Evolutionary conservation across 2,888 invertebrate genomes (phyloP).

Genomic region (Malthinus seriepunctatus): DNA sequence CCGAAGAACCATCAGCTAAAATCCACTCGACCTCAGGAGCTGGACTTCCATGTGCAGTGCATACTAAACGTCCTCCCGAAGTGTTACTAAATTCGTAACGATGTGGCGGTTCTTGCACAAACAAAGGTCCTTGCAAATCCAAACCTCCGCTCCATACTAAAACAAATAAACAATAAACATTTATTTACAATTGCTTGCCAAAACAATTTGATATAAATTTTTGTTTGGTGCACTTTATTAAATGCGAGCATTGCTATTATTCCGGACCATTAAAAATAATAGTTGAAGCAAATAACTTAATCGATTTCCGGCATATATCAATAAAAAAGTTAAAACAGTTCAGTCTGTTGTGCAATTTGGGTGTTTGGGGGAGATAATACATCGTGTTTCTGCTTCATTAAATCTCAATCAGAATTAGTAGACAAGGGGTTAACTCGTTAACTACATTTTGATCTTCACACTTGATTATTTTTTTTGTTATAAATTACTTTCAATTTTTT

Average conservation of each 20-base stretch:
- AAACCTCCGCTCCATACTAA: constrained; percentile 50
- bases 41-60: constrained; percentile 70
- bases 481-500: too few species aligned
- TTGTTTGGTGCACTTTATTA: background rate
- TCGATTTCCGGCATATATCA: constrained; percentile 13
- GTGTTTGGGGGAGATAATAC: constrained; percentile 1
- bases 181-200: too few species aligned
- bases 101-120: constrained; percentile 72
- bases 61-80: constrained; percentile 71
- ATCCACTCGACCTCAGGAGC: constrained; percentile 80
- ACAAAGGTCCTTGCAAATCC: constrained; percentile 71
- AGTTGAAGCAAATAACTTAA: constrained; percentile 9
- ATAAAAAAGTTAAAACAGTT: constrained; percentile 11
- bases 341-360: constrained; percentile 5
- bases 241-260: background rate
- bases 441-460: constrained; percentile 13
- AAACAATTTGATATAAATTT: too few species aligned
- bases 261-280: constrained; percentile 13
- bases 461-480: background rate
- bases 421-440: constrained; percentile 2
- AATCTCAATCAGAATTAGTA: constrained; percentile 8
- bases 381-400: constrained; percentile 15
- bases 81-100: constrained; percentile 78
- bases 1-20: constrained; percentile 71
- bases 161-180: constrained; percentile 27